These are phyloP conservation scores for Halyomorpha halys DNA, from an alignment of 1,140 invertebrate species.

Conservation along the genomic window DNA sequence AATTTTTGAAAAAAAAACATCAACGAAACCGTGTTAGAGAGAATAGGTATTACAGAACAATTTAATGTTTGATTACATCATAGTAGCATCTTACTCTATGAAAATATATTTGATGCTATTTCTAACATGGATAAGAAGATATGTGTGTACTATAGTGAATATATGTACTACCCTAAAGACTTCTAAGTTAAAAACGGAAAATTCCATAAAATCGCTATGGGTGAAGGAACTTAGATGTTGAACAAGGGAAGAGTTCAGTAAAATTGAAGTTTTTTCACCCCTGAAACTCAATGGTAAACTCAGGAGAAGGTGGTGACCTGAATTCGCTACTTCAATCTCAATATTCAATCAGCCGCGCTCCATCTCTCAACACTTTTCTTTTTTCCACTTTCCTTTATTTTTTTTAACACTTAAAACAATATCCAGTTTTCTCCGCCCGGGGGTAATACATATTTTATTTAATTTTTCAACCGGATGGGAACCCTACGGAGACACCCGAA, in stretches of 20 bases:
- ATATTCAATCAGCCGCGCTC: conserved; percentile 3
- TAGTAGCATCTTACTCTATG: too few species aligned
- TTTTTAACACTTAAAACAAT: conserved; percentile 6
- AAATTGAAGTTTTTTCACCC: conserved; percentile 11
- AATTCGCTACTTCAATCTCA: conserved; percentile 6
- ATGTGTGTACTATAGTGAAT: too few species aligned
- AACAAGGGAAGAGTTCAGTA: not conserved
- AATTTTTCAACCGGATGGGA: conserved; percentile 7
- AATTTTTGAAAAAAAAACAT: too few species aligned
- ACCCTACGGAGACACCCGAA: conserved; percentile 4
- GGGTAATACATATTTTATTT: conserved; percentile 23
- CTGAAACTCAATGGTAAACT: conserved; percentile 4
- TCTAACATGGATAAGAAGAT: too few species aligned
- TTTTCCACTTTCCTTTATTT: not conserved
- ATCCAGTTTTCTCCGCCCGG: conserved; percentile 6
- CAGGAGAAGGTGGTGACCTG: conserved; percentile 3
- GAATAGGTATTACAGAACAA: too few species aligned
- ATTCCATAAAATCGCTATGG: not conserved
- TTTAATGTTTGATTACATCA: too few species aligned
- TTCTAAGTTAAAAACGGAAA: not conserved
- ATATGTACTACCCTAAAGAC: too few species aligned
- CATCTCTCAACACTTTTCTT: conserved; percentile 6
- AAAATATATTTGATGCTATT: too few species aligned
- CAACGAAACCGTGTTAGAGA: too few species aligned
- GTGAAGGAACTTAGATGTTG: conserved; percentile 5